A percentile compares a stretch with the other conserved stretches of the same genome.
Evolutionary conservation across 1,140 invertebrate species (phyloP).

Genomic region (Leptoteleia sp.): DNA sequence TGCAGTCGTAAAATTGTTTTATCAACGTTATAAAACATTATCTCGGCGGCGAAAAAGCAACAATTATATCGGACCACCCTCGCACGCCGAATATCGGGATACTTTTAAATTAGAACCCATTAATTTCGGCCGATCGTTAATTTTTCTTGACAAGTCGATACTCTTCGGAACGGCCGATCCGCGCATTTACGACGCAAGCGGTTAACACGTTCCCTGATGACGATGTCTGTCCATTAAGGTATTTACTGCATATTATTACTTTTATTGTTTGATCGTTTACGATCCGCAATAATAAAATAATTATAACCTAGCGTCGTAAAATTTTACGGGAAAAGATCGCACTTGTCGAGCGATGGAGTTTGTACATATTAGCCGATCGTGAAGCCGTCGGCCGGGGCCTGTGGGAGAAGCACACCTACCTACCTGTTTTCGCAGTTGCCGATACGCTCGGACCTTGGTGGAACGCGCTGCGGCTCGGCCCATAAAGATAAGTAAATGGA

Average conservation of each 20-base stretch:
- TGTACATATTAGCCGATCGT: conserved; percentile 59
- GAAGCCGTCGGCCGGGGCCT: conserved; percentile 30
- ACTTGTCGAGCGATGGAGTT: conserved; percentile 37
- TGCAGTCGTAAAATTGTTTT: conserved; percentile 51
- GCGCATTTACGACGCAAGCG: conserved; percentile 59
- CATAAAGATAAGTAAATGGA: conserved; percentile 77
- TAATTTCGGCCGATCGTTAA: conserved; percentile 61
- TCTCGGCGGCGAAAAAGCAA: conserved; percentile 10
- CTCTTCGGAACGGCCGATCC: conserved; percentile 46
- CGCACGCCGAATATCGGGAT: conserved; percentile 36
- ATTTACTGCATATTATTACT: conserved; percentile 72
- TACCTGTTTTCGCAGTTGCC: conserved; percentile 60
- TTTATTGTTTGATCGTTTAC: conserved; percentile 76
- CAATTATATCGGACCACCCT: conserved; percentile 48
- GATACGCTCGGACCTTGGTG: conserved; percentile 45
- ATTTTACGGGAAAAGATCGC: conserved; percentile 70
- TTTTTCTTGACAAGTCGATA: conserved; percentile 65
- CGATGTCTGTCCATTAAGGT: conserved; percentile 70
- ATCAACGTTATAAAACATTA: conserved; percentile 52
- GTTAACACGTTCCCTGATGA: conserved; percentile 65
- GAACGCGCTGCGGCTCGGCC: conserved; percentile 49
- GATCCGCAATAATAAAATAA: conserved; percentile 79
- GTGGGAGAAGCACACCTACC: conserved; percentile 55
- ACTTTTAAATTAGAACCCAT: conserved; percentile 61
- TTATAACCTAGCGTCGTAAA: conserved; percentile 77